phyloP scores from a whole-genome alignment of 2,113 vertebrate species.

The Mesitornis unicolor region DNA sequence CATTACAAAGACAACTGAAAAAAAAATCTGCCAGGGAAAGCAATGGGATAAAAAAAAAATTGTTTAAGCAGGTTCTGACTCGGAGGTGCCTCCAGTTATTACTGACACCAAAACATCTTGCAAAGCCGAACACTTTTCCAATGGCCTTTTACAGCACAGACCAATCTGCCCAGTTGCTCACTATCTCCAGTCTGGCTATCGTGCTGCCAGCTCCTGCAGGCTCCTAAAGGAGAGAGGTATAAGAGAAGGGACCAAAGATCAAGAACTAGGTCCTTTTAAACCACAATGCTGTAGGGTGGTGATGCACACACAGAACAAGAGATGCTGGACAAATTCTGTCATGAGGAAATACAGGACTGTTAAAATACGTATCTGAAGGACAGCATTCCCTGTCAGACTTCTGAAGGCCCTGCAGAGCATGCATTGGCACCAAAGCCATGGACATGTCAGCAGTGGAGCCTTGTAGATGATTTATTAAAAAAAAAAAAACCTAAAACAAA shows the following conservation, averaged over 20 bases:
- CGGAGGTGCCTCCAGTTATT: neutral
- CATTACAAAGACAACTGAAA: neutral
- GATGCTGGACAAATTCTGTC: neutral
- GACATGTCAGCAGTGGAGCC: neutral
- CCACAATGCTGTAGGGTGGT: neutral
- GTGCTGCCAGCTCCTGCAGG: neutral
- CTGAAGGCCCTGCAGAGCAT: neutral
- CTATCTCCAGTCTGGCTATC: neutral
- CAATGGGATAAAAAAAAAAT: neutral
- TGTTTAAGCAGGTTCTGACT: constrained; percentile 36
- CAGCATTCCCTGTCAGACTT: neutral
- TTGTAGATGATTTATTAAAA: neutral
- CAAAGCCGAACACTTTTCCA: constrained; percentile 3
- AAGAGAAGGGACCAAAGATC: neutral
- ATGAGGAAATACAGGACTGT: neutral
- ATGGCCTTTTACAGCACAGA: neutral
- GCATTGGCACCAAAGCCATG: neutral
- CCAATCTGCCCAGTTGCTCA: neutral
- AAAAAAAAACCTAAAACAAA: neutral
- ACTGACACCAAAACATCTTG: neutral
- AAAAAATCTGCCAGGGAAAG: neutral
- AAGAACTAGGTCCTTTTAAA: neutral
- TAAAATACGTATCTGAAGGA: neutral
- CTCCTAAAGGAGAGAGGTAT: neutral
- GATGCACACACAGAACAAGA: rapidly evolving